These are phyloP conservation scores for Percina caprodes DNA, from an alignment of 2,113 vertebrate species.

Conservation along the genomic window DNA sequence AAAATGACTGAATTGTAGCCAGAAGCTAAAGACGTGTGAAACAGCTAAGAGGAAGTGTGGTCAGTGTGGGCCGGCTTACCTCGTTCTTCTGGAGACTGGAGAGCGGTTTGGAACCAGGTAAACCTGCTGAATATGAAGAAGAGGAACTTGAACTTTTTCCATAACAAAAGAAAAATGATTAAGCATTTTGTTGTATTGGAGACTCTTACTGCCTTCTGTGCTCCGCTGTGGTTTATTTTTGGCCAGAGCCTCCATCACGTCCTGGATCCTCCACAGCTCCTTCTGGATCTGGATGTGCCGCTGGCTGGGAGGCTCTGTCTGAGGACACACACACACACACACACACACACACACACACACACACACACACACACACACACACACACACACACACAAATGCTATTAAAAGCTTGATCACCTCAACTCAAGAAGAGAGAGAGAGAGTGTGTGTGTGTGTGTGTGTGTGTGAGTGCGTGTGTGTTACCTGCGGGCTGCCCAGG, in stretches of 20 bases:
- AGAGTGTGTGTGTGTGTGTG: constrained; percentile 27
- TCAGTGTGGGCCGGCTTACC: constrained; percentile 58
- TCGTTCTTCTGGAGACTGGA: constrained; percentile 81
- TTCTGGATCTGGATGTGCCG: constrained; percentile 96
- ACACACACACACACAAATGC: constrained; percentile 2
- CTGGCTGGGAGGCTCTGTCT: constrained; percentile 95
- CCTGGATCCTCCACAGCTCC: constrained; percentile 97
- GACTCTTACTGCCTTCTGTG: constrained; percentile 61
- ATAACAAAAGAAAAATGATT: not conserved
- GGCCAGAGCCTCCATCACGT: constrained; percentile 94
- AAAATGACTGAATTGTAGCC: not conserved
- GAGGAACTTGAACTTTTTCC: not conserved
- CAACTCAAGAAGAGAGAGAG: no score
- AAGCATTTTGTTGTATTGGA: not conserved
- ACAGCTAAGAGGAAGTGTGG: not conserved
- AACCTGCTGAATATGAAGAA: constrained; percentile 34
- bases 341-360: no score
- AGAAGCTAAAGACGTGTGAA: not conserved
- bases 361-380: no score
- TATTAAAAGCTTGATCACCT: not conserved
- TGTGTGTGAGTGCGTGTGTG: not conserved
- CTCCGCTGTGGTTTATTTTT: constrained; percentile 91
- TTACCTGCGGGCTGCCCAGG: constrained; percentile 89
- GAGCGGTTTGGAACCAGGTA: constrained; percentile 72
- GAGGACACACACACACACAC: constrained; percentile 37